Conservation (phyloP, 2,797 vertebrate genomes). For the Anolis apletophallus region DNA sequence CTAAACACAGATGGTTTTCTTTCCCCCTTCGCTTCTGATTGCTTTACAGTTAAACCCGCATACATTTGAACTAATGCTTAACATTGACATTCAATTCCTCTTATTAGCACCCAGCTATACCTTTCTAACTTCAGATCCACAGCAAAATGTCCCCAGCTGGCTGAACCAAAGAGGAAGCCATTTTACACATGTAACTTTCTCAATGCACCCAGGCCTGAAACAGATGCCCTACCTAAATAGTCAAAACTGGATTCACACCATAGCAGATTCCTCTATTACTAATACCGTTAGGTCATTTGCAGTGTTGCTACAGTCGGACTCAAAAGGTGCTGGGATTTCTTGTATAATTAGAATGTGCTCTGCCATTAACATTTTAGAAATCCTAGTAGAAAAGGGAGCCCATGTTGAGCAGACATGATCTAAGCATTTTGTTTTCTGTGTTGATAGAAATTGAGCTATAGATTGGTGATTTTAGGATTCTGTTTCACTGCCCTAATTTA, state of each 20-base stretch:
- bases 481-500: not conserved
- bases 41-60: not conserved
- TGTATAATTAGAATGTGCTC: not conserved
- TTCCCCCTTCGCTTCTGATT: not conserved
- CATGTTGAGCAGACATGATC: slow-evolving; percentile 48
- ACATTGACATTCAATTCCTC: not conserved
- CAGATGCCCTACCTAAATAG: slow-evolving; percentile 62
- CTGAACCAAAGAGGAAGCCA: not conserved
- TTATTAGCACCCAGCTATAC: not conserved
- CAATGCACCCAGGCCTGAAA: slow-evolving; percentile 59
- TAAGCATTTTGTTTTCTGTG: not conserved
- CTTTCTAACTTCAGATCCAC: not conserved
- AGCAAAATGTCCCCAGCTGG: not conserved
- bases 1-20: not conserved
- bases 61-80: not conserved
- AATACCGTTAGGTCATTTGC: too few relatives aligned
- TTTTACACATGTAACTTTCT: slow-evolving; percentile 30
- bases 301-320: too few relatives aligned
- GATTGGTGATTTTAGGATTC: not conserved
- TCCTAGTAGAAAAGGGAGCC: slow-evolving; percentile 29
- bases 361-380: slow-evolving; percentile 9
- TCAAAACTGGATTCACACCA: slow-evolving; percentile 58
- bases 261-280: too few relatives aligned
- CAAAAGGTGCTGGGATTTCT: not conserved
- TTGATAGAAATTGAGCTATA: not conserved